Conservation (phyloP, 2,888 invertebrate genomes). For the Saturnia japonica region DNA sequence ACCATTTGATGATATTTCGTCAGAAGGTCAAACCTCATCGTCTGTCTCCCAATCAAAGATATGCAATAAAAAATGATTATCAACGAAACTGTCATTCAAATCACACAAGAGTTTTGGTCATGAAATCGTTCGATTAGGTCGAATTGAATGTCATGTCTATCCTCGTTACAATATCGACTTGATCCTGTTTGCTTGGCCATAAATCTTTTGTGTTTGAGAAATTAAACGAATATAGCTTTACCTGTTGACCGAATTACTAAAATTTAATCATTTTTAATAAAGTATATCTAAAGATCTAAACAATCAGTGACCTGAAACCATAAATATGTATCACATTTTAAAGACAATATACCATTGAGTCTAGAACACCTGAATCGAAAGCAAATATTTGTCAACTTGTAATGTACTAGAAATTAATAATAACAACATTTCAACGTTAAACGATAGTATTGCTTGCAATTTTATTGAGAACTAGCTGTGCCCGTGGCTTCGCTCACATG, state of each 20-base stretch:
- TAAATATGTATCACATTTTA: constrained; percentile 5
- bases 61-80: constrained; percentile 31
- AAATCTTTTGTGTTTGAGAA: constrained; percentile 12
- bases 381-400: neutral
- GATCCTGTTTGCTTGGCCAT: constrained; percentile 8
- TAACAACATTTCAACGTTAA: neutral
- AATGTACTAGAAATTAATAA: constrained; percentile 9
- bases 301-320: constrained; percentile 6
- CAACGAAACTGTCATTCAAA: neutral
- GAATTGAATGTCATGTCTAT: constrained; percentile 17
- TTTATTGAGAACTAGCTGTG: neutral
- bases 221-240: constrained; percentile 8
- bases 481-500: too few relatives aligned
- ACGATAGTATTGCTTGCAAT: neutral
- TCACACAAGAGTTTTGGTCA: neutral
- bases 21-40: constrained; percentile 36
- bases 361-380: constrained; percentile 8
- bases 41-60: constrained; percentile 28
- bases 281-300: neutral
- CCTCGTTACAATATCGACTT: constrained; percentile 18
- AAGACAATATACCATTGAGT: neutral
- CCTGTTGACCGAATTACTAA: constrained; percentile 9
- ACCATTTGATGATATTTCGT: constrained; percentile 28
- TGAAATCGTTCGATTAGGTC: constrained; percentile 11
- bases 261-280: neutral